A percentile compares a stretch with the other conserved stretches of the same genome.
These are phyloP conservation scores for Malacoraja senta DNA, from an alignment of 2,797 vertebrate genomes.

Conservation along the genomic window DNA sequence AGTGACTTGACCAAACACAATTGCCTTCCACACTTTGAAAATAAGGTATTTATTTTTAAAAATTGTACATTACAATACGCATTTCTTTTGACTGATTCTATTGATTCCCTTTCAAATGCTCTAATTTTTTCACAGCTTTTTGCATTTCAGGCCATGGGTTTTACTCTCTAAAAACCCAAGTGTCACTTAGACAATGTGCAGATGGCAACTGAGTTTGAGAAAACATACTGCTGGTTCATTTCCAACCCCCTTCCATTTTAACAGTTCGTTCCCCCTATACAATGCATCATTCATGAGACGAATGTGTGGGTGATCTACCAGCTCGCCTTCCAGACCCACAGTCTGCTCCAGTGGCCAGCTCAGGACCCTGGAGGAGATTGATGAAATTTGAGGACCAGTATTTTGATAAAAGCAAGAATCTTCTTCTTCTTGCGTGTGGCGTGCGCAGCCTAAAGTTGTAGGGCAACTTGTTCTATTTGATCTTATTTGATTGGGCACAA, in stretches of 20 bases:
- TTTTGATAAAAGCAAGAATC: background rate
- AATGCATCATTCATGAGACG: background rate
- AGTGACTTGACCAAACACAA: background rate
- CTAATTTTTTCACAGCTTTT: background rate
- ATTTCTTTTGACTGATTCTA: background rate
- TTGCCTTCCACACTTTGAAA: background rate
- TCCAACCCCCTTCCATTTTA: background rate
- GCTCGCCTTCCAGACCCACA: background rate
- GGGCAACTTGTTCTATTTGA: too few species aligned
- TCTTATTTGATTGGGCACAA: too few species aligned
- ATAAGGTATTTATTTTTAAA: background rate
- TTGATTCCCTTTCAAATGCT: background rate
- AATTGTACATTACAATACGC: background rate
- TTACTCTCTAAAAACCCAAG: background rate
- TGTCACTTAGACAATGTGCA: slow-evolving; percentile 26
- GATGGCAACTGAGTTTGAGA: background rate
- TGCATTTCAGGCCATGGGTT: background rate
- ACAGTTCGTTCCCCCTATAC: background rate
- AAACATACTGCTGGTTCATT: background rate
- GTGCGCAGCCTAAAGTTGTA: too few species aligned
- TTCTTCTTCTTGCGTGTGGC: too few species aligned
- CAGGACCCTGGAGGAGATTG: background rate
- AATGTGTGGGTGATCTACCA: background rate
- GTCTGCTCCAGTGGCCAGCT: background rate
- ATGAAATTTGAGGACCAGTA: background rate